phyloP scores from a whole-genome alignment of 2,888 invertebrate genomes.

The Brenthis hecate region DNA sequence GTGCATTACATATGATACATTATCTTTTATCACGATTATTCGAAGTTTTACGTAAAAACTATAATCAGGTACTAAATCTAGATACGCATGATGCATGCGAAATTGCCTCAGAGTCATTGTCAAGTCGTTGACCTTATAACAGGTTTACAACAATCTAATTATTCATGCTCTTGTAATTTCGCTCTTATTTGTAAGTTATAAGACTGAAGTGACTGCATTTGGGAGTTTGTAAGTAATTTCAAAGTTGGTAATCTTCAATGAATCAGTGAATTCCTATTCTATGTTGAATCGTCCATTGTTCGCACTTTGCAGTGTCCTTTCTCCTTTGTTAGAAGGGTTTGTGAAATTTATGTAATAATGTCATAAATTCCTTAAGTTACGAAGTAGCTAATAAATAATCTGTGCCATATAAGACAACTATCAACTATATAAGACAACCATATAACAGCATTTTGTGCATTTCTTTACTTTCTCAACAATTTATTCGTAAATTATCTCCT shows the following conservation, averaged over 20 bases:
- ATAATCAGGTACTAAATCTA: conserved; percentile 46
- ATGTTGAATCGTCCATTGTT: conserved; percentile 26
- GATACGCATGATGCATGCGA: conserved; percentile 48
- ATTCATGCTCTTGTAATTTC: conserved; percentile 17
- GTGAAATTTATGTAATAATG: conserved; percentile 4
- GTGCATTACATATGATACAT: conserved; percentile 6
- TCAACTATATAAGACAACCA: too few species aligned
- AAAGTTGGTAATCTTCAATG: conserved; percentile 23
- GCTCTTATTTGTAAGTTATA: conserved; percentile 17
- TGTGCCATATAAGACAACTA: too few species aligned
- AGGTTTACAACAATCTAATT: conserved; percentile 28
- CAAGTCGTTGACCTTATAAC: conserved; percentile 43
- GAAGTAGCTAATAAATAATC: too few species aligned
- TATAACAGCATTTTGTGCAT: too few species aligned
- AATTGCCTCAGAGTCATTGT: conserved; percentile 44
- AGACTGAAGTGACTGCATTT: neutral
- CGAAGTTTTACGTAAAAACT: neutral
- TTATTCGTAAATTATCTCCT: too few species aligned
- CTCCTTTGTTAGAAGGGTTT: conserved; percentile 24
- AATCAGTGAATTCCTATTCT: conserved; percentile 28
- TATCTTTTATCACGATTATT: neutral
- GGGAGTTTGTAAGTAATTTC: neutral
- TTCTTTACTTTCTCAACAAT: too few species aligned
- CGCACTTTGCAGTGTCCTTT: conserved; percentile 22
- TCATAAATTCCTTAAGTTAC: too few species aligned